Conservation (phyloP, 1,140 invertebrate genomes). For the Daktulosphaira vitifoliae region DNA sequence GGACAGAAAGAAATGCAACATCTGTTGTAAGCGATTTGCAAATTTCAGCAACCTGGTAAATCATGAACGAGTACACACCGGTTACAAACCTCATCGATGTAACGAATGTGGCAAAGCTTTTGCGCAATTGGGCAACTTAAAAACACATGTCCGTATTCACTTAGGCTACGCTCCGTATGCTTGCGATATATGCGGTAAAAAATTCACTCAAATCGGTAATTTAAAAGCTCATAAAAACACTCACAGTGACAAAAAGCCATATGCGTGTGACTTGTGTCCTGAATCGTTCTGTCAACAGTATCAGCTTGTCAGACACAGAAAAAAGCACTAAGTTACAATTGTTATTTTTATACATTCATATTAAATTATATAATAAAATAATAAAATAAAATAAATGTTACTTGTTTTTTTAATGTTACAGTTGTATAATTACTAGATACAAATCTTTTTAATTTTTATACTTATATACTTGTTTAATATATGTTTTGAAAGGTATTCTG, state of each 20-base stretch:
- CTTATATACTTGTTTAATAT: too few relatives aligned
- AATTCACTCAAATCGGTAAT: constrained; percentile 42
- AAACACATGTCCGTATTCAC: constrained; percentile 48
- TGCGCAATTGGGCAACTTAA: constrained; percentile 54
- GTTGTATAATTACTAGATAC: too few relatives aligned
- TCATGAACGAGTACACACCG: constrained; percentile 62
- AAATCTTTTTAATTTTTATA: too few relatives aligned
- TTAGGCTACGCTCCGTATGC: constrained; percentile 40
- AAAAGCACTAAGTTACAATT: too few relatives aligned
- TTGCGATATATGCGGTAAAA: constrained; percentile 43
- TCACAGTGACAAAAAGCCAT: constrained; percentile 51
- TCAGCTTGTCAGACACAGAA: constrained; percentile 1
- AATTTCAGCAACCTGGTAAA: constrained; percentile 50
- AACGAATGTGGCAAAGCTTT: constrained; percentile 57
- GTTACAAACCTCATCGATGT: constrained; percentile 63
- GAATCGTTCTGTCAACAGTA: neutral
- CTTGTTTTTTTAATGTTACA: too few relatives aligned
- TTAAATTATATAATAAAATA: too few relatives aligned
- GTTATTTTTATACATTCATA: too few relatives aligned
- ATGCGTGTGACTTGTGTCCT: constrained; percentile 37
- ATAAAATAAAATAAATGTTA: too few relatives aligned
- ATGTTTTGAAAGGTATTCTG: too few relatives aligned
- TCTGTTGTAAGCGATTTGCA: constrained; percentile 55
- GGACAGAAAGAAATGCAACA: constrained; percentile 41
- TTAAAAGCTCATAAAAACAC: constrained; percentile 47